Percentiles rank a stretch among this genome's conserved stretches.
Conservation (phyloP, 2,113 vertebrate species). For the Vimba vimba region DNA sequence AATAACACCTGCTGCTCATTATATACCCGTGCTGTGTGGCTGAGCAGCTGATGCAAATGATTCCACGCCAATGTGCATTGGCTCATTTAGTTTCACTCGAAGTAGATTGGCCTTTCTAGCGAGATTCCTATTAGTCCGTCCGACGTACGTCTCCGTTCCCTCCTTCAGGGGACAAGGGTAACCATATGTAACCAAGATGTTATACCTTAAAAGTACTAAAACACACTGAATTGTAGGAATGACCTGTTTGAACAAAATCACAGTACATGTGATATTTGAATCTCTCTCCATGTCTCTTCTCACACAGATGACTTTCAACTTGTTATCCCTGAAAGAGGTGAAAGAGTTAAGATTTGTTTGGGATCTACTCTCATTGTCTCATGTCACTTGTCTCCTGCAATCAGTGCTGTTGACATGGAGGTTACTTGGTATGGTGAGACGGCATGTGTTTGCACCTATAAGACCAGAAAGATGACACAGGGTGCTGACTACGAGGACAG, state of each 20-base stretch:
- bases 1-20: no score
- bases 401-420: conserved; percentile 10
- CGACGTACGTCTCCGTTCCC: no score
- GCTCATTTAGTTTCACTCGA: no score
- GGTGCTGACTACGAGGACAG: neutral
- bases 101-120: no score
- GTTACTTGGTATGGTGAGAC: neutral
- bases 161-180: no score
- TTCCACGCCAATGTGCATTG: no score
- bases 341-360: neutral
- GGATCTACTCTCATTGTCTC: neutral
- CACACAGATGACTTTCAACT: conserved; percentile 16
- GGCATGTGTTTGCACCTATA: neutral
- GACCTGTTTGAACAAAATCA: neutral
- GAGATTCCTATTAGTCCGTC: no score
- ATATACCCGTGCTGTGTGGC: no score
- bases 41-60: no score
- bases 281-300: neutral
- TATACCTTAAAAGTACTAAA: neutral
- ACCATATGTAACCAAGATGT: no score
- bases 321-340: neutral
- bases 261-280: neutral
- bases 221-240: neutral
- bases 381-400: conserved; percentile 1
- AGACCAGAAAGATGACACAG: neutral